Base-by-base conservation (phyloP, 2,113 vertebrate species). In the Sebastes fasciatus region DNA sequence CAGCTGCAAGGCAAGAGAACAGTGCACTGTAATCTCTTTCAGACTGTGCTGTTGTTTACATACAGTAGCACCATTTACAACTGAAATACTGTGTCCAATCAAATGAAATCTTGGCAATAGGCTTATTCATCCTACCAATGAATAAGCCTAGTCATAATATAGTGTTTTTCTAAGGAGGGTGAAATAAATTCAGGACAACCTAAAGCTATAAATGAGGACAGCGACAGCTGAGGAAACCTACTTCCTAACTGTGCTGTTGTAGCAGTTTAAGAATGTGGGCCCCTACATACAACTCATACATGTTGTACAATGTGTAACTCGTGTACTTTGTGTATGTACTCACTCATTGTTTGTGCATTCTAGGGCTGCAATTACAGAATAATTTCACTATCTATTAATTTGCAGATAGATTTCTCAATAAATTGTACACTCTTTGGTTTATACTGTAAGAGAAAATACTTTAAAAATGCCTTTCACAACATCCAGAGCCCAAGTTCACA, bases 21-120 rank as follows among this genome's bases (percentile, higher is more conserved):
- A 67, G 12, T 62, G 17, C 21, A 42, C 13, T 43, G 23, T 63
- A 43, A 74, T 85, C 49, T 72, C 68, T 60, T 51, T 8, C 13
- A 5, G 9, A 40, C 58, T 70, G 13, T 9, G 52, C 62, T 26
- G 45, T 45, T 61, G 23, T 43, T 77, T 43, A 61, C 11, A 75
- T 49, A 86, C 67, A 90, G 67, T 16, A 7, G 16, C 54, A 12
- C 48, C 60, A 82, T 75, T 90, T 74, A 69, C 62, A 6, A 4
- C 52, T 21, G 6, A 67, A 55, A 64, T 11, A 76, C 51, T 54
- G 60, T 13, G 58, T 63, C 7, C 23, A 63, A 73, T 69, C 43
- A 48, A 79, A 77, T 64, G 43, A 83, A 80, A 71, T 48, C 8
- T 10, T 7, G 8, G 60, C 46, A 81, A 69, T n/a, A 46, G 60